Evolutionary conservation across 1,140 invertebrate species (phyloP).

Genomic region (Drosophila ananassae): DNA sequence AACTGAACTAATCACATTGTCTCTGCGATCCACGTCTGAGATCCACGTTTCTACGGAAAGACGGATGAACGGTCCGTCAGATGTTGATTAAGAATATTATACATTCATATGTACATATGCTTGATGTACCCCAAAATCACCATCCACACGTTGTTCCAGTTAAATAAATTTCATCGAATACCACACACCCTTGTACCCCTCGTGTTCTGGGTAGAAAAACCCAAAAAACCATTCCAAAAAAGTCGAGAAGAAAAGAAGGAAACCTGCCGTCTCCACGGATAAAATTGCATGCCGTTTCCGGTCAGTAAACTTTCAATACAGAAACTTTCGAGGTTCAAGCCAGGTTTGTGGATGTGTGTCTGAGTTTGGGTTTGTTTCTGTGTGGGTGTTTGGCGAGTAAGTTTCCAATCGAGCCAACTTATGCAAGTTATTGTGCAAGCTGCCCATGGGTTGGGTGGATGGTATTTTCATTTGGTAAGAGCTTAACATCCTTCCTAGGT

Average conservation of each 20-base stretch:
- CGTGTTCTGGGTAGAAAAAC: no score
- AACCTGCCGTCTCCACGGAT: conserved; percentile 53
- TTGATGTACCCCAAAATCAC: no score
- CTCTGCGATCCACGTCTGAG: no score
- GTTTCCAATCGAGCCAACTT: conserved; percentile 56
- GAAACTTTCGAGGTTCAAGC: conserved; percentile 34
- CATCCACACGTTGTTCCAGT: no score
- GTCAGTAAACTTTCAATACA: conserved; percentile 74
- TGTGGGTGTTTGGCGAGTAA: conserved; percentile 39
- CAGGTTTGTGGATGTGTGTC: conserved; percentile 11
- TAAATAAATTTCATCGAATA: no score
- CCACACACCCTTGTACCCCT: no score
- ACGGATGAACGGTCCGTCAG: no score
- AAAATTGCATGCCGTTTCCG: conserved; percentile 78
- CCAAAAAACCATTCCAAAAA: conserved; percentile 8
- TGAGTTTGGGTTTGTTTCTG: background rate
- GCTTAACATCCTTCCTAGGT: background rate
- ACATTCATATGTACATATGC: no score
- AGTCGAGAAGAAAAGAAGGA: background rate
- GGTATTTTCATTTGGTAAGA: background rate
- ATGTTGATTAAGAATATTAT: no score
- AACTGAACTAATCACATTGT: no score
- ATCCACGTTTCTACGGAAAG: no score
- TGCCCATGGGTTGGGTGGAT: background rate
- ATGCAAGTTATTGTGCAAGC: conserved; percentile 51